Conservation (phyloP, 2,888 invertebrate species). For the Oasisia sp. region DNA sequence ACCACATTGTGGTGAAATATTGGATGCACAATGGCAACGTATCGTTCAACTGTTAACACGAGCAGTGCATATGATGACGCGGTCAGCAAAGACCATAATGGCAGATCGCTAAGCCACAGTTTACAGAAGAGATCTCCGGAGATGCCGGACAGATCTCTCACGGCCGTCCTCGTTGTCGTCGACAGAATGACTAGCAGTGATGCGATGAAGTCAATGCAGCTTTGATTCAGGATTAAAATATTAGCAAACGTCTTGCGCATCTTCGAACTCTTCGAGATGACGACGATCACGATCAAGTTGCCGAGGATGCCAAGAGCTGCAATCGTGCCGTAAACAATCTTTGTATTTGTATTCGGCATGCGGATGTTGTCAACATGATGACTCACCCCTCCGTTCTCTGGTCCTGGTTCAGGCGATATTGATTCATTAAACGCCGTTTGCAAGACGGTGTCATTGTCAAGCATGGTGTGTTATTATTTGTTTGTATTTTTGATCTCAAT, state of each 20-base stretch:
- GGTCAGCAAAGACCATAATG: neutral
- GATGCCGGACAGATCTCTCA: neutral
- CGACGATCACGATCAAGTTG: too few relatives aligned
- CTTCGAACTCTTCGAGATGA: too few relatives aligned
- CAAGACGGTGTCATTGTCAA: neutral
- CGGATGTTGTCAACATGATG: too few relatives aligned
- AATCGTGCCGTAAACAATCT: neutral
- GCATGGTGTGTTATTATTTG: neutral
- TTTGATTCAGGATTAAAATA: neutral
- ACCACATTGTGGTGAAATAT: neutral
- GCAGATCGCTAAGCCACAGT: neutral
- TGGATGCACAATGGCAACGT: neutral
- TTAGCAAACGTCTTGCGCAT: neutral
- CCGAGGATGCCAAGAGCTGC: too few relatives aligned
- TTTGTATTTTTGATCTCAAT: neutral
- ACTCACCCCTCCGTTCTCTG: neutral
- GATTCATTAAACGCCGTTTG: neutral
- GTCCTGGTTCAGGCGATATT: neutral
- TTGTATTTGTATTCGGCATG: neutral
- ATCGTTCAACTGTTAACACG: neutral
- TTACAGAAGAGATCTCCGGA: neutral
- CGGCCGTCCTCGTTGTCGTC: neutral
- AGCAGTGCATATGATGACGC: neutral
- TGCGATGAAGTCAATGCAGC: neutral
- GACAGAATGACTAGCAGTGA: neutral